phyloP scores from a whole-genome alignment of 2,113 vertebrate genomes.

The Lagopus leucura region DNA sequence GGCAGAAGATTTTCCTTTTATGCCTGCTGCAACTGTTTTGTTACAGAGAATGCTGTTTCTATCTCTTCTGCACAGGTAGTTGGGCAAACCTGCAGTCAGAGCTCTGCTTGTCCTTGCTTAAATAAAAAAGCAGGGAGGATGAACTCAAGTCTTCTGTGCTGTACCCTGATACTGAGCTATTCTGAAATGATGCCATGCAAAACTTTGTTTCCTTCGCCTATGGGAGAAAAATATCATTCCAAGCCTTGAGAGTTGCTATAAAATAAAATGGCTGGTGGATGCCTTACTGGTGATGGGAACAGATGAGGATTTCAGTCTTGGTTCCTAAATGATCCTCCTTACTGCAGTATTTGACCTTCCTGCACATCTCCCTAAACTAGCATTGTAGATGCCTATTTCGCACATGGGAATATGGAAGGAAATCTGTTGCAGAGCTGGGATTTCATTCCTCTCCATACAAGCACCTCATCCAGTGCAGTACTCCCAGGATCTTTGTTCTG shows the following conservation, averaged over 20 bases:
- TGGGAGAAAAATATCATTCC: neutral
- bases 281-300: fast-evolving
- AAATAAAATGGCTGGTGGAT: neutral
- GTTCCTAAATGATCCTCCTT: neutral
- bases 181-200: neutral
- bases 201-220: neutral
- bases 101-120: neutral
- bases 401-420: neutral
- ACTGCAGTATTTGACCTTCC: neutral
- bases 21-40: neutral
- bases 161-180: neutral
- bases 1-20: neutral
- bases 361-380: neutral
- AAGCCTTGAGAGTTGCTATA: neutral
- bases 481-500: neutral
- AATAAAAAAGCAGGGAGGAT: neutral
- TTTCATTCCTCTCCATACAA: neutral
- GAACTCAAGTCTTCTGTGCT: neutral
- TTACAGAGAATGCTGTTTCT: neutral
- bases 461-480: neutral
- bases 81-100: neutral
- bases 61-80: neutral
- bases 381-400: neutral
- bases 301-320: neutral
- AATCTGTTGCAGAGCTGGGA: neutral